Evolutionary conservation across 2,888 invertebrate genomes (phyloP), one percentile per base, ranked within the genome.

Genomic region (Allophyes oxyacanthae): DNA sequence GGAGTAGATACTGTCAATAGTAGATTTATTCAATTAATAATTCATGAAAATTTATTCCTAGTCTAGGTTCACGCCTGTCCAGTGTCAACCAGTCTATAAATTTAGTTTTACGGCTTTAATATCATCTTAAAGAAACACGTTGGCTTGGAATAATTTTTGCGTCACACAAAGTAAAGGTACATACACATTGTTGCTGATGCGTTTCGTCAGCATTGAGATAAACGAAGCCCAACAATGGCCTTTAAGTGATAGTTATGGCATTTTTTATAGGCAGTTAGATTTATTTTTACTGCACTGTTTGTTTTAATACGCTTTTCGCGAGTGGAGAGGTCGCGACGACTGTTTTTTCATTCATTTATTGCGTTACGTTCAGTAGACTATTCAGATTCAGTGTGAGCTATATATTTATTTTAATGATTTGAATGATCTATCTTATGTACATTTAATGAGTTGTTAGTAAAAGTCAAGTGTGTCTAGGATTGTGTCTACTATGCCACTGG

Each of bases 211-310:
- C 78, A 75, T 78, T 74, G 74, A 87, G 86, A 88, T 89, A 89
- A 88, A 90, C 86, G 84, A 82, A 82, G 84, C 80, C 81, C 78
- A 77, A 84, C 86, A 93, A 91, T 90, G 84, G 84, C 88, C 87
- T 87, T 89, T 92, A 93, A 94, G 93, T 94, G 93, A 94, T 94
- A 94, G 94, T 94, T 94, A 94, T 94, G 92, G 91, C 91, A 90
- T 82, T 89, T 92, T 94, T 94, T 94, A 94, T 94, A 87, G 94
- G 91, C 91, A 91, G 91, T 94, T 93, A 93, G 92, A 94, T 94
- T 94, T 94, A 94, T 93, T 93, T 94, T 94, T 92, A 94, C 89
- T 86, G 87, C 92, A 88, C 85, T 91, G 91, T 94, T 94, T 93
- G 94, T 94, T 94, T 93, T 92, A 92, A 91, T 91, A 89, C 85